A percentile compares a stretch with the other conserved stretches of the same genome.
Conservation (phyloP, 2,888 invertebrate species). For the Acrocera orbiculus region DNA sequence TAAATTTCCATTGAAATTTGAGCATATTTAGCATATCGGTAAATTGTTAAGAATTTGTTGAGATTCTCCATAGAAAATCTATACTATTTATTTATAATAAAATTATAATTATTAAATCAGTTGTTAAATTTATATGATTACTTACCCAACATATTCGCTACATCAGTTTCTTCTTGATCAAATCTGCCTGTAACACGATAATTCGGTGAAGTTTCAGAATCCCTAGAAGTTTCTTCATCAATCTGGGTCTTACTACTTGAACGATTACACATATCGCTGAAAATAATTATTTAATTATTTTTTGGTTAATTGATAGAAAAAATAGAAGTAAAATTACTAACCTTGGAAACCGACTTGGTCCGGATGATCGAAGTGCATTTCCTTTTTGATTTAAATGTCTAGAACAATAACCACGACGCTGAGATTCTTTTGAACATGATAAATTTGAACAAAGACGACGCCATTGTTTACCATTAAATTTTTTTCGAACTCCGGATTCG, state of each 20-base stretch:
- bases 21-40: too few species aligned
- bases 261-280: conserved; percentile 27
- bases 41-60: too few species aligned
- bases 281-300: background rate
- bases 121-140: too few species aligned
- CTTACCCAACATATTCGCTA: conserved; percentile 84
- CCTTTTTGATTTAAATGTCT: conserved; percentile 86
- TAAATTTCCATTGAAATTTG: too few species aligned
- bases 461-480: conserved; percentile 99
- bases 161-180: conserved; percentile 90
- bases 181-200: conserved; percentile 67
- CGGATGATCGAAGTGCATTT: conserved; percentile 27
- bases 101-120: too few species aligned
- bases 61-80: too few species aligned
- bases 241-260: conserved; percentile 34
- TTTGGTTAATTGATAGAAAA: background rate
- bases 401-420: conserved; percentile 91
- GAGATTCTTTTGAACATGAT: conserved; percentile 92
- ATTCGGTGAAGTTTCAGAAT: conserved; percentile 77
- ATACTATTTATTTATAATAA: too few species aligned
- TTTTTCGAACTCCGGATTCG: conserved; percentile 76
- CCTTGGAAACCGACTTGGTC: conserved; percentile 29
- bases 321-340: conserved; percentile 14
- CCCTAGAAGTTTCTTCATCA: conserved; percentile 78
- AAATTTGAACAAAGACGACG: conserved; percentile 89